Evolutionary conservation across 2,797 vertebrate species (phyloP), one percentile per base, ranked within the genome.

Genomic region (Anguilla anguilla): DNA sequence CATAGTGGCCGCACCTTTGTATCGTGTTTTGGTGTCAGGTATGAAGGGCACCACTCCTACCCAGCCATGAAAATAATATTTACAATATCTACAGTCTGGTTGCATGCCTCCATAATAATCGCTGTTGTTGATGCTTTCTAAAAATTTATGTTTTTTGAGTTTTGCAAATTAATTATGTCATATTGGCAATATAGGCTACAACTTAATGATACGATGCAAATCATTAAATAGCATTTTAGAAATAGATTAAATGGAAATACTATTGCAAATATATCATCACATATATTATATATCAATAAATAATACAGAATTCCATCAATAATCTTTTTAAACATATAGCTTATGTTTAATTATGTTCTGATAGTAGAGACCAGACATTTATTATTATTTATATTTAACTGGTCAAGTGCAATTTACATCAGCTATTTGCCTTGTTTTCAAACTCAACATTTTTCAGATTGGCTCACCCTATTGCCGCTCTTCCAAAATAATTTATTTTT

Each of bases 1-100:
- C 7, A 15, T 35, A 9, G 31, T 77, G 15, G 15, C 35, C 19
- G 35, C 39, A 3, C 39, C 35, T 77, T 43, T 28, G 13, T 77
- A 15, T 61, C 83, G 79, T 87, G 87, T 46, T 87, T 84, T 84
- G 82, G 53, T 83, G 53, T 64, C 82, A 84, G 64, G 72, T 69
- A 25, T 81, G 59, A 87, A 87, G 86, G 86, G 25, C 61, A 84
- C 15, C 69, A 31, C 10, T 51, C 53, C 31, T 83, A 72, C 51
- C 46, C 9, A 43, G 31, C 82, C 67, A 74, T 84, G 61, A 74
- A 87, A 64, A 85, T 61, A 85, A 67, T 85, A 85, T 85, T 85
- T 85, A 85, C 39, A 67, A 11, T 9, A 15, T 46, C 51, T 19
- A 43, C n/a, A 25, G 13, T 22, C 59, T 51, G 9, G 64, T 1